Evolutionary conservation across 2,797 vertebrate species (phyloP).

Genomic region (Peromyscus eremicus): DNA sequence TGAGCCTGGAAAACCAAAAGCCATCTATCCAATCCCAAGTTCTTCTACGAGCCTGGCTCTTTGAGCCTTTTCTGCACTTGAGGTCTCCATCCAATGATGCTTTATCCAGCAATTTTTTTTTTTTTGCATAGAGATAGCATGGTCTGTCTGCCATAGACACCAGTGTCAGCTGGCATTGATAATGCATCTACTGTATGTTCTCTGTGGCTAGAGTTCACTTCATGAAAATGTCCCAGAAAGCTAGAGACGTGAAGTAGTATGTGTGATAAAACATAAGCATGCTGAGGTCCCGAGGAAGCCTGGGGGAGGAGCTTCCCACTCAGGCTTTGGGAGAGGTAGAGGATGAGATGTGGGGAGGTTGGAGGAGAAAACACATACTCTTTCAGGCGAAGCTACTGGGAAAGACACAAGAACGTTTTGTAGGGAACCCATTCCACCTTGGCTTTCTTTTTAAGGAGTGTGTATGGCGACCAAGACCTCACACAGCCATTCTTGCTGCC

Average conservation of each 20-base stretch:
- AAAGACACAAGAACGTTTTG: neutral
- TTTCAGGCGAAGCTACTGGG: neutral
- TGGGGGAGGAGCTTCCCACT: neutral
- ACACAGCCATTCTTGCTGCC: accelerated
- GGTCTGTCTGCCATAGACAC: neutral
- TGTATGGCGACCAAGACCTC: neutral
- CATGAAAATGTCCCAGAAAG: too few relatives aligned
- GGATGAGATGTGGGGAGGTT: too few relatives aligned
- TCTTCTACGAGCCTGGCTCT: neutral
- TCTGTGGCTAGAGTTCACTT: too few relatives aligned
- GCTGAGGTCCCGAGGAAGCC: neutral
- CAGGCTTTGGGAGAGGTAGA: neutral
- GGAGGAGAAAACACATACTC: neutral
- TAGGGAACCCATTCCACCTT: neutral
- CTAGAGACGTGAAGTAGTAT: neutral
- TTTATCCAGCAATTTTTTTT: neutral
- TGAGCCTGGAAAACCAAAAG: neutral
- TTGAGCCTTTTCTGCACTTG: neutral
- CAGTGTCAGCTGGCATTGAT: neutral
- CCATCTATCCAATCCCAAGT: neutral
- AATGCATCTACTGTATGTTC: neutral
- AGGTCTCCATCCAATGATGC: neutral
- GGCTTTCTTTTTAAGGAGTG: constrained; percentile 19
- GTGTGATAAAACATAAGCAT: neutral
- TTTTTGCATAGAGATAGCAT: neutral